Conservation (phyloP, 2,888 invertebrate genomes). For the Gari tellinella region DNA sequence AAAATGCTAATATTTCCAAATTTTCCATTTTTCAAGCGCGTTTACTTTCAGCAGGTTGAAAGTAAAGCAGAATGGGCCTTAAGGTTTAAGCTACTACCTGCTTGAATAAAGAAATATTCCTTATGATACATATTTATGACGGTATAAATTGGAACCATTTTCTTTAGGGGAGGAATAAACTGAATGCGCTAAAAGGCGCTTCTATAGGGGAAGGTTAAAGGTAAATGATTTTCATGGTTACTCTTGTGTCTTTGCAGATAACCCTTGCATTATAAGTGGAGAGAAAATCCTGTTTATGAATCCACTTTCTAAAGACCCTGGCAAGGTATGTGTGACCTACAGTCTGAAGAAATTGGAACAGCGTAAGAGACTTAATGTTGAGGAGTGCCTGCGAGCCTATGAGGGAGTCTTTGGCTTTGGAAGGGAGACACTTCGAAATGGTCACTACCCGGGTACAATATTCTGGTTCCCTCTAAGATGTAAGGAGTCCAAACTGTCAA, state of each 20-base stretch:
- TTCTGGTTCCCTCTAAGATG: constrained; percentile 80
- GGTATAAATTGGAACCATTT: too few relatives aligned
- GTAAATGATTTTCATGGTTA: too few relatives aligned
- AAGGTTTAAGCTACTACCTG: too few relatives aligned
- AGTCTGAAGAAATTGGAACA: constrained; percentile 15
- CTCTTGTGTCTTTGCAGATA: constrained; percentile 40
- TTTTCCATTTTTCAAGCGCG: too few relatives aligned
- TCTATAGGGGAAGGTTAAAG: too few relatives aligned
- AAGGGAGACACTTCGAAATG: constrained; percentile 39
- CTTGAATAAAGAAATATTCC: too few relatives aligned
- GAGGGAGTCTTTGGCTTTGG: constrained; percentile 64
- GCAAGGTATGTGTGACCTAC: constrained; percentile 38
- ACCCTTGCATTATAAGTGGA: constrained; percentile 52
- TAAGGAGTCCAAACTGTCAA: constrained; percentile 68
- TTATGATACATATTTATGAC: too few relatives aligned
- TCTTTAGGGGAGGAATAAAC: too few relatives aligned
- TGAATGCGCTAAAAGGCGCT: too few relatives aligned
- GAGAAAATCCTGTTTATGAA: constrained; percentile 41
- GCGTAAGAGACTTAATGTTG: constrained; percentile 13
- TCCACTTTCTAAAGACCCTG: constrained; percentile 36
- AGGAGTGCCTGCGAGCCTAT: constrained; percentile 54
- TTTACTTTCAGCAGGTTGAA: too few relatives aligned
- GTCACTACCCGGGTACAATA: constrained; percentile 73
- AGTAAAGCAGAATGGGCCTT: too few relatives aligned
- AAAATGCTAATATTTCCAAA: too few relatives aligned